Evolutionary conservation across 1,140 invertebrate genomes (phyloP), one percentile per base, ranked within the genome.

Genomic region (Pomacea maculata): DNA sequence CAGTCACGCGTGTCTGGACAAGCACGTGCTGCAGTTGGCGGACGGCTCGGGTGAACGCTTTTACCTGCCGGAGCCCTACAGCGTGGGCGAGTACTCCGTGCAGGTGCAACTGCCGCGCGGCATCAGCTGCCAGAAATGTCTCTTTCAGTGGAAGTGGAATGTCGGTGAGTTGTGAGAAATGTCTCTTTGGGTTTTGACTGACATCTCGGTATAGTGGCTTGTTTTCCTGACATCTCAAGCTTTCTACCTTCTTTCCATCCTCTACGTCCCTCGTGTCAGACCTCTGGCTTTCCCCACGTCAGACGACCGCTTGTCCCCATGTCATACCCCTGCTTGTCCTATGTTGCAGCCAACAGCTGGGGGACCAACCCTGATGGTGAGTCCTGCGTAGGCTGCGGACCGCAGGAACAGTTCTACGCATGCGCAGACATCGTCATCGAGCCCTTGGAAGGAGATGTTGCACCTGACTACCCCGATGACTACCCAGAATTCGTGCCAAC

Each of bases 391-490:
- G 92, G 92, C 4, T 92, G 91, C 83, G 92, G 92, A 5, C 85
- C 88, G 7, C 85, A 87, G 9, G 95, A 95, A 87, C 93, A 92
- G 15, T 95, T 95, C 86, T 91, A 93, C 81, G 92, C 93, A 73
- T 95, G 95, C 85, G 92, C 94, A 5, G 72, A 80, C 64, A 34
- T 75, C 54, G 80, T 75, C 80, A 71, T 75, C 45, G 71, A 75
- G 52, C 11, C 78, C 2, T 54, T 61, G 45, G 70, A 68, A 19
- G 63, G 10, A 15, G 19, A 29, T 5, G 63, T 45, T 45, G 34
- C 21, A 10, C 52, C 54, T 12, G 25, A 64, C n/a, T 70, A 70
- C 21, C 67, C 67, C 29, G 71, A 34, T 72, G 71, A 72, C 71
- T 34, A 45, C 19, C 71, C 71, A 17, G 63, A 76, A n/a, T 12